Conservation (phyloP, 2,888 invertebrate genomes). For the Zaprionus bogoriensis region DNA sequence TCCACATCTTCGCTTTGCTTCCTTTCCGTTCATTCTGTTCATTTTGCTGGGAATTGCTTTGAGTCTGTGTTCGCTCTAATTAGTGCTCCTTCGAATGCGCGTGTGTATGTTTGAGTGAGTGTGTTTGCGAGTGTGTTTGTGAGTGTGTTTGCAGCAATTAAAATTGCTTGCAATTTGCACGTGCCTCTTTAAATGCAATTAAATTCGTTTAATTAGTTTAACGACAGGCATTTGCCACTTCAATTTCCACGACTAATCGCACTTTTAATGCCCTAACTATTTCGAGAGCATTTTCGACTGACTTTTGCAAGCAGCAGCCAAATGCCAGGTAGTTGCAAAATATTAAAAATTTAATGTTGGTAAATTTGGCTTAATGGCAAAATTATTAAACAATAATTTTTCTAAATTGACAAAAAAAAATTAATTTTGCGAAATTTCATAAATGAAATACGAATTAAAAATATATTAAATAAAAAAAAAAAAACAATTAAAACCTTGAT, state of each 20-base stretch:
- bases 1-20: too few species aligned
- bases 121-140: constrained; percentile 9
- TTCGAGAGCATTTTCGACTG: too few species aligned
- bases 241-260: constrained; percentile 44
- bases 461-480: too few species aligned
- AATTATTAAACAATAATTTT: too few species aligned
- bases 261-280: constrained; percentile 17
- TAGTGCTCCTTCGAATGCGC: constrained; percentile 42
- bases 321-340: too few species aligned
- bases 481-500: too few species aligned
- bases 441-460: too few species aligned
- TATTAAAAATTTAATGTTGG: too few species aligned
- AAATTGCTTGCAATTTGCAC: constrained; percentile 71
- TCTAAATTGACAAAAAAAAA: too few species aligned
- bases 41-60: constrained; percentile 9
- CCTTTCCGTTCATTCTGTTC: not conserved
- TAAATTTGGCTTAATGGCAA: too few species aligned
- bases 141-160: constrained; percentile 56
- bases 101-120: not conserved
- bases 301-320: too few species aligned
- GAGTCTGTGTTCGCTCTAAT: constrained; percentile 52
- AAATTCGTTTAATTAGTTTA: constrained; percentile 76
- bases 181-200: constrained; percentile 70
- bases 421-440: too few species aligned
- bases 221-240: constrained; percentile 67